Evolutionary conservation across 2,797 vertebrate genomes (phyloP), one percentile per base, ranked within the genome.

Genomic region (Coccyzus lansbergi): DNA sequence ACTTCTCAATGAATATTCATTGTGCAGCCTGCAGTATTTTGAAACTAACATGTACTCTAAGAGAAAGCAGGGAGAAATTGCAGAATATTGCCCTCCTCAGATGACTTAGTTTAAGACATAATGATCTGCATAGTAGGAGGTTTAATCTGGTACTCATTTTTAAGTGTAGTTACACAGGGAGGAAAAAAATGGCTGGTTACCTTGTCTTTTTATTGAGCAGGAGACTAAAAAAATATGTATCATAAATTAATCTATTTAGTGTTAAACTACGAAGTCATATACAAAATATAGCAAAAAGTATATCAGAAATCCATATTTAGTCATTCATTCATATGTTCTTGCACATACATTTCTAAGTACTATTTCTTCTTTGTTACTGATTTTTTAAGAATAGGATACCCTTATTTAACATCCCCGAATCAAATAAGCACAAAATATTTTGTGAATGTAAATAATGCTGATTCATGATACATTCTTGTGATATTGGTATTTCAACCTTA

Each of bases 1-100:
- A 94, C n/a, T 83, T 94, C 67, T 94, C 77, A 92, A 76, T 83
- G 84, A 95, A 96, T 96, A 96, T 96, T 94, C 88, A 94, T 95
- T 76, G 40, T 68, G 48, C 62, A 70, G 28, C 64, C 64, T 74
- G 70, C n/a, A 89, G 63, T 75, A 90, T 87, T 96, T 94, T 88
- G 58, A 88, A 94, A 84, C 36, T 64, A 89, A 31, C 67, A 88
- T 85, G 42, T 36, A 84, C 59, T 80, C 40, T 59, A 67, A 91
- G 59, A 68, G 24, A 89, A 78, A 31, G n/a, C 31, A 91, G 53
- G 33, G 63, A 79, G 34, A 84, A 17, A 90, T 24, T 87, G 88
- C 33, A 83, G 78, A 77, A 60, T 79, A 87, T 63, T 77, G 52
- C 53, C 75, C 80, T 89, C 56, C 69, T 93, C 48, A 42, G 71